phyloP scores from a whole-genome alignment of 2,113 vertebrate species.

The Pongo pygmaeus region DNA sequence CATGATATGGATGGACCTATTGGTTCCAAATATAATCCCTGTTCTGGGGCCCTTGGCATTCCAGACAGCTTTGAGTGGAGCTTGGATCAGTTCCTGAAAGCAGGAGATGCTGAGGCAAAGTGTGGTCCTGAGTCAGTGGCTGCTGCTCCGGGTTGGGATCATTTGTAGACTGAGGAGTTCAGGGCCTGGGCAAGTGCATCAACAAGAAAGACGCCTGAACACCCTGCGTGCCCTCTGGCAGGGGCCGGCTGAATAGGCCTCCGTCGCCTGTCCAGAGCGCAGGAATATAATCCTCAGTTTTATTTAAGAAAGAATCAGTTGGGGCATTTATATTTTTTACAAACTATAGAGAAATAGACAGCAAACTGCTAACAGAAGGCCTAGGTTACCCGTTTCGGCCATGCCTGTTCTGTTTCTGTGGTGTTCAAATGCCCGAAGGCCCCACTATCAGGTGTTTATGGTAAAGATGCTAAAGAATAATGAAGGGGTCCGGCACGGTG shows the following conservation, averaged over 20 bases:
- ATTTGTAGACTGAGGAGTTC: not conserved
- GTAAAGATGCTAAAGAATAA: not conserved
- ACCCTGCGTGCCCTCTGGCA: too few relatives aligned
- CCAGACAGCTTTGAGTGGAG: not conserved
- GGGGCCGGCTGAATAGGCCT: not conserved
- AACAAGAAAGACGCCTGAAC: accelerated
- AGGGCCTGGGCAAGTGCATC: not conserved
- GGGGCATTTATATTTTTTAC: not conserved
- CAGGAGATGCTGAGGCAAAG: not conserved
- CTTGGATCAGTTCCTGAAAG: not conserved
- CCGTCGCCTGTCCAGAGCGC: not conserved
- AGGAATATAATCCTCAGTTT: not conserved
- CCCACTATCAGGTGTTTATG: too few relatives aligned
- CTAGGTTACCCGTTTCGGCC: not conserved
- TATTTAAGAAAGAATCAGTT: not conserved
- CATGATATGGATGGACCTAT: accelerated
- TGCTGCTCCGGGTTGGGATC: not conserved
- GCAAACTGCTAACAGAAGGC: not conserved
- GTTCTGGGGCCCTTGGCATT: not conserved
- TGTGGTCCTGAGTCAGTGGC: accelerated
- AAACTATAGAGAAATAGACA: not conserved
- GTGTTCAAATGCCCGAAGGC: too few relatives aligned
- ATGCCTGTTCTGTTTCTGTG: too few relatives aligned
- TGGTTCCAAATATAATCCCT: not conserved
- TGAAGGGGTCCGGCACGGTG: not conserved